Evolutionary conservation across 53 echinoderm and acorn worm species (phyloP).

Genomic region (Stichopus horrens): DNA sequence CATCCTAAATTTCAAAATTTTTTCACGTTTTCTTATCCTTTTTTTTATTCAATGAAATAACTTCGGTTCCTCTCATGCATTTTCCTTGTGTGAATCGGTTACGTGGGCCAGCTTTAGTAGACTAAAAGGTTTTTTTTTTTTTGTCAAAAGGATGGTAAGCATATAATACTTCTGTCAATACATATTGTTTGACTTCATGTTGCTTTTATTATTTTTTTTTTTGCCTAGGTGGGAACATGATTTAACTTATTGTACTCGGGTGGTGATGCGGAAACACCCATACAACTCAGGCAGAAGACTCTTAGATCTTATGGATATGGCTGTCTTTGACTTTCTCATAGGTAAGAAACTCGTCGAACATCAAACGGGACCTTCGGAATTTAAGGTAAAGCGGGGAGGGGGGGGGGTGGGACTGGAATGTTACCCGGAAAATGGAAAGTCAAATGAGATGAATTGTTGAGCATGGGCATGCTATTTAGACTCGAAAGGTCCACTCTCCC

Average conservation of each 20-base stretch:
- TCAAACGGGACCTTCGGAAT: background rate
- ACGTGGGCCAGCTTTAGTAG: background rate
- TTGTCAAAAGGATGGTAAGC: background rate
- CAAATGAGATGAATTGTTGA: no score
- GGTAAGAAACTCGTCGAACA: conserved; percentile 50
- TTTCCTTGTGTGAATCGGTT: no score
- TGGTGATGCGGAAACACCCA: conserved; percentile 86
- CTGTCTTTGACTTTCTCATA: conserved; percentile 87
- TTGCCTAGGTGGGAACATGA: conserved; percentile 89
- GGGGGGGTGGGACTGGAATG: background rate
- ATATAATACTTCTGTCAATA: background rate
- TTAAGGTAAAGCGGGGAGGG: background rate
- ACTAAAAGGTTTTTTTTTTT: no score
- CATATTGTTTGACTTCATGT: background rate
- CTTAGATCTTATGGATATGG: conserved; percentile 91
- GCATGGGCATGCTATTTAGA: no score
- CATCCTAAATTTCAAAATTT: no score
- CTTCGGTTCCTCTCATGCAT: no score
- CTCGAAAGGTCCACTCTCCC: no score
- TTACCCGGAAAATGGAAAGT: background rate
- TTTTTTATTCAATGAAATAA: no score
- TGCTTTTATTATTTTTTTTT: background rate
- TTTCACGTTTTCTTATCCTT: no score
- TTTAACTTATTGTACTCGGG: conserved; percentile 70
- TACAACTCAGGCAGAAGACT: conserved; percentile 86